Base-by-base conservation (phyloP, 1,140 invertebrate genomes). In the Stegodyphus dumicola region DNA sequence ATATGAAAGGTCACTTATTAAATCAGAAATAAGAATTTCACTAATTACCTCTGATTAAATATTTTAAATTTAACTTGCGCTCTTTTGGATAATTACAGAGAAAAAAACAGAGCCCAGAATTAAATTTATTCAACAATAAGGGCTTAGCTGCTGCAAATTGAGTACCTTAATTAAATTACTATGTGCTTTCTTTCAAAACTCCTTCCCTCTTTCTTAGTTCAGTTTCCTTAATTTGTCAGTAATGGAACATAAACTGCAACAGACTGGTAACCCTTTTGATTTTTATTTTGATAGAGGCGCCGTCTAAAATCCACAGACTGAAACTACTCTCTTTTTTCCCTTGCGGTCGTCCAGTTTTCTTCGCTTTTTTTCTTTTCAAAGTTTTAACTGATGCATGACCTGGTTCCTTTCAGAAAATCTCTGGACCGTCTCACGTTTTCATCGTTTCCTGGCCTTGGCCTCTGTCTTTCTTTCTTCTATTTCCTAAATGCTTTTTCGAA, bases 371-470 rank as follows among this genome's bases (percentile, higher is more conserved):
- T 33, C 33, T 33, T 33, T 33, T 33, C 33, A 33, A 54, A 60
- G 73, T 75, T 75, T 75, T 53, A 75, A 75, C n/a, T 53, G 17
- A 75, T 10, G 73, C 73, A 75, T 60, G 54, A 75, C 17, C 54
- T 18, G 18, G 56, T 75, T 75, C 52, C 56, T 60, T 18, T 60
- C 56, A 60, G 52, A 18, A 18, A 18, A 75, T 51, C 33, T 75
- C 54, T 53, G 33, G 73, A 60, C 18, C 54, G 53, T 75, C 56
- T 75, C 73, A 51, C 56, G 73, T 75, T 75, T 75, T 53, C 18
- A 56, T 48, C 73, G 73, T 75, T 75, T 56, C 18, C 73, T 17
- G 9, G 73, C 18, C 54, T 75, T 48, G 53, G 18, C 52, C 52
- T 54, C 9, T 33, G n/a, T 53, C 73, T 53, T 15, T 75, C 51